A percentile compares a stretch with the other conserved stretches of the same genome.
Evolutionary conservation across 2,113 vertebrate species (phyloP).

Genomic region (Piaya cayana): DNA sequence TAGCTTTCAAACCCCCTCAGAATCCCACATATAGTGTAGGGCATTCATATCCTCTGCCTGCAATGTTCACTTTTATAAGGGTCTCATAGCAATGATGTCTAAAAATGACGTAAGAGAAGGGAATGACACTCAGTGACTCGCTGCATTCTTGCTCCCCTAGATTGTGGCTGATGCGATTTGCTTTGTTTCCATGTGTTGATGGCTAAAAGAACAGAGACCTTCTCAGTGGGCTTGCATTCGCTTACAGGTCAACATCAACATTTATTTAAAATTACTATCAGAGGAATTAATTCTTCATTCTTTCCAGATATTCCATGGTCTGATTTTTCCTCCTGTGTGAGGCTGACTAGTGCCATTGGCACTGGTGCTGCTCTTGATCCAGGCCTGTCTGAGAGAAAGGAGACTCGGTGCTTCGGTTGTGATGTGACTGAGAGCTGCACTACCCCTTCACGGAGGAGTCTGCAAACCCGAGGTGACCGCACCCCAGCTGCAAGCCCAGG

Average conservation of each 20-base stretch:
- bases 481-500: not conserved
- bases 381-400: not conserved
- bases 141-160: not conserved
- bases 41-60: not conserved
- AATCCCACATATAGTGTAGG: not conserved
- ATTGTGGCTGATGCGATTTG: not conserved
- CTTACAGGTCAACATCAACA: not conserved
- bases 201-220: not conserved
- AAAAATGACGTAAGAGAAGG: not conserved
- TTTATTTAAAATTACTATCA: not conserved
- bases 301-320: not conserved
- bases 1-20: not conserved
- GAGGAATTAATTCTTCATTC: not conserved
- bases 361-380: not conserved
- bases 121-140: fast-evolving
- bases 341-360: not conserved
- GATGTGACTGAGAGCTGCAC: not conserved
- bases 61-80: not conserved
- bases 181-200: not conserved
- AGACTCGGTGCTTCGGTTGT: not conserved
- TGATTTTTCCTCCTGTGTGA: not conserved
- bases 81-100: not conserved
- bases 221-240: not conserved
- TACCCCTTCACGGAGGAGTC: not conserved
- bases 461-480: not conserved